Conservation (phyloP, 2,113 vertebrate genomes). For the Dromas ardeola region DNA sequence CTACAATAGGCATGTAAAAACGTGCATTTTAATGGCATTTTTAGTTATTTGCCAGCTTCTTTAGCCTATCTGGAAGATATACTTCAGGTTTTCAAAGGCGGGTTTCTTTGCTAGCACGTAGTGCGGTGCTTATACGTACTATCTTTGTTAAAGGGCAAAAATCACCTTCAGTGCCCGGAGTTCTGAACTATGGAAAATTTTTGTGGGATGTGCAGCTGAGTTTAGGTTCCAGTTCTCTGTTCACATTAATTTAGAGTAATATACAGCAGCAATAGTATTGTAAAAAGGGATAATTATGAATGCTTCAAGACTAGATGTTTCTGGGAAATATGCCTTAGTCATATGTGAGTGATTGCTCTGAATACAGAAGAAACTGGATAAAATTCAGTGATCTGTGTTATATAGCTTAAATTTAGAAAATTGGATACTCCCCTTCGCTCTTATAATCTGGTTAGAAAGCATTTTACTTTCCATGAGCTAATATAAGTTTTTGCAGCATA, state of each 20-base stretch:
- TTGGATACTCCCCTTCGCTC: background rate
- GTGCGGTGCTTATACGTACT: accelerated
- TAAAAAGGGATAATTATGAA: background rate
- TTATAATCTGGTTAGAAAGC: background rate
- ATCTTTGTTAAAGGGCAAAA: background rate
- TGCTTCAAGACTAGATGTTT: background rate
- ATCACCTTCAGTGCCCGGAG: background rate
- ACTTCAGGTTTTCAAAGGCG: background rate
- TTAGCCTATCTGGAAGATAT: background rate
- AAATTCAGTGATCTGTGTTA: background rate
- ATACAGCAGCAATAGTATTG: background rate
- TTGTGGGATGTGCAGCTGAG: background rate
- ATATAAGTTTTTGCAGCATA: background rate
- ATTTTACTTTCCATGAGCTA: background rate
- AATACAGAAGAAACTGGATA: background rate
- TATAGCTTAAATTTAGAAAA: background rate
- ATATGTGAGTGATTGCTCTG: background rate
- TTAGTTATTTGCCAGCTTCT: background rate
- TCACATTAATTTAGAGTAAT: background rate
- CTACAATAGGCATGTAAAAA: background rate
- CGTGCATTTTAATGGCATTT: background rate
- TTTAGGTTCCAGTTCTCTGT: background rate
- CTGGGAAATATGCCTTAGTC: background rate
- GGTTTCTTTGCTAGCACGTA: background rate
- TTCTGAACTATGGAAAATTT: background rate